phyloP scores from a whole-genome alignment of 1,140 invertebrate species.

The Heliconius eleuchia region DNA sequence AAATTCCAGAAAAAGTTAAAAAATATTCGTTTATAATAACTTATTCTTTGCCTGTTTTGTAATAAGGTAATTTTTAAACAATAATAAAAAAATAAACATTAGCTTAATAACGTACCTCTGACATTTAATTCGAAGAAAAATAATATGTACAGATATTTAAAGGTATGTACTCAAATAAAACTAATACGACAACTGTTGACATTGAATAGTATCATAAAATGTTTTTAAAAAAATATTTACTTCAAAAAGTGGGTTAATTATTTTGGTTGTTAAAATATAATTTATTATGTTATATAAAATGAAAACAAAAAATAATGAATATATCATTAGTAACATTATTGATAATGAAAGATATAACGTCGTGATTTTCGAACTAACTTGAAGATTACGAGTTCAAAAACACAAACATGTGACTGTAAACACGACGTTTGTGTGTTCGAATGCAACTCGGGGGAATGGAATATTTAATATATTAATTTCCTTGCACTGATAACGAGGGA shows the following conservation, averaged over 20 bases:
- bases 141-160: background rate
- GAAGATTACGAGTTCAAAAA: background rate
- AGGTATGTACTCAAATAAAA: background rate
- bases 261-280: background rate
- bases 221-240: background rate
- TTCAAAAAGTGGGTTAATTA: constrained; percentile 2
- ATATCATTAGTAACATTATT: background rate
- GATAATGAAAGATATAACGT: background rate
- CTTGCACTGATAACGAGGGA: no score
- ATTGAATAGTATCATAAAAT: background rate
- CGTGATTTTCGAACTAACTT: no score
- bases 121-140: background rate
- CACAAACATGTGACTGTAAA: no score
- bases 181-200: background rate
- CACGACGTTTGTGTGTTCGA: no score
- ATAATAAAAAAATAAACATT: background rate
- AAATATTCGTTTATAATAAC: no score
- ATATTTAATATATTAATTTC: no score
- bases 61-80: no score
- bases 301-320: background rate
- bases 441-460: no score
- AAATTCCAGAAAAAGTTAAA: no score
- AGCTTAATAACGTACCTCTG: background rate
- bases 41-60: no score
- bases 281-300: background rate